A percentile compares a stretch with the other conserved stretches of the same genome.
Conservation (phyloP, 2,113 vertebrate species). For the Lepisosteus oculatus region DNA sequence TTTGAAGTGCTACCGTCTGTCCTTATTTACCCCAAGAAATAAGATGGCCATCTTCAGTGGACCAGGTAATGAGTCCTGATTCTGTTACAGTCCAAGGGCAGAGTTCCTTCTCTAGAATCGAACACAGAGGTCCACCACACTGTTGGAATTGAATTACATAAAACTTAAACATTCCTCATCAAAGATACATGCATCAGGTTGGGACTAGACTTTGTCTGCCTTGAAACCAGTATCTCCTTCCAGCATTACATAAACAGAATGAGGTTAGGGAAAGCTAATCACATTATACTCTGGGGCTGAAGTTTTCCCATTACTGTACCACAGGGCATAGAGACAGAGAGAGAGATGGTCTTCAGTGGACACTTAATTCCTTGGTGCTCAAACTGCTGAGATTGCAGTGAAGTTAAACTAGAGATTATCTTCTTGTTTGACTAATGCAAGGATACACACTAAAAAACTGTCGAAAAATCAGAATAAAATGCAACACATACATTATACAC, state of each 20-base stretch:
- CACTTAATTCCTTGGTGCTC: constrained; percentile 26
- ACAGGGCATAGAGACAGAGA: constrained; percentile 15
- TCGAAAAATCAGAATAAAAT: too few relatives aligned
- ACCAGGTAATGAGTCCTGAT: too few relatives aligned
- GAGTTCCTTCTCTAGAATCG: too few relatives aligned
- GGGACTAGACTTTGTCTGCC: constrained; percentile 32
- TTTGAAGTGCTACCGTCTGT: too few relatives aligned
- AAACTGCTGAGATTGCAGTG: constrained; percentile 14
- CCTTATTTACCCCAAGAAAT: too few relatives aligned
- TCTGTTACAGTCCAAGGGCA: too few relatives aligned
- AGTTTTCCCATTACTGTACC: constrained; percentile 7
- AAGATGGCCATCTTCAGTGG: too few relatives aligned
- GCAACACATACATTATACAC: too few relatives aligned
- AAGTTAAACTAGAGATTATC: constrained; percentile 17
- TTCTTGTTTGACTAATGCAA: background rate
- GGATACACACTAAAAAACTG: too few relatives aligned
- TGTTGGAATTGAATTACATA: constrained; percentile 20
- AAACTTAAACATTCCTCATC: constrained; percentile 37
- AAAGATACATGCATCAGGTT: constrained; percentile 37
- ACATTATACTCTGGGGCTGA: too few relatives aligned
- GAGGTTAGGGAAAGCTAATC: background rate
- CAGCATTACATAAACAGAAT: constrained; percentile 6
- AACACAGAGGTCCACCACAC: too few relatives aligned
- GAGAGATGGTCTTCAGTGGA: constrained; percentile 7
- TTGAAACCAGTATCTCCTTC: constrained; percentile 38